phyloP scores from a whole-genome alignment of 2,888 invertebrate genomes.

The Margaritifera margaritifera region DNA sequence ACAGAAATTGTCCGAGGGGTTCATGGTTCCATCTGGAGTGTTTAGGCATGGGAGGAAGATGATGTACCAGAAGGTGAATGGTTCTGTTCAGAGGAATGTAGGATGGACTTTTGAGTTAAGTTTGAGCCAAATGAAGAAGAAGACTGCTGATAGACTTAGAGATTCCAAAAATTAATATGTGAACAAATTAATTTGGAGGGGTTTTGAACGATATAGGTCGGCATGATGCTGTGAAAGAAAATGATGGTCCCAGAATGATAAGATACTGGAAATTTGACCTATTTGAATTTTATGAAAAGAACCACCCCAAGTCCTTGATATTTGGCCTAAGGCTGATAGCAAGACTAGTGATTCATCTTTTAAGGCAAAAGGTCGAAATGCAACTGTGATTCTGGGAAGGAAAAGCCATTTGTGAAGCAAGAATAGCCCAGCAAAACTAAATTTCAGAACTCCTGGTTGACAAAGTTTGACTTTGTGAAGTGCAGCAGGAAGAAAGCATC shows the following conservation, averaged over 20 bases:
- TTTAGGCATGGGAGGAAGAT: conserved; percentile 11
- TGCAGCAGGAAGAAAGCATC: too few species aligned
- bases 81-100: conserved; percentile 12
- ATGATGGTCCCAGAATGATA: conserved; percentile 19
- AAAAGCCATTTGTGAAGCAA: too few species aligned
- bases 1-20: conserved; percentile 6
- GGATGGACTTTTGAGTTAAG: background rate
- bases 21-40: conserved; percentile 23
- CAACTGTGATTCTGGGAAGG: too few species aligned
- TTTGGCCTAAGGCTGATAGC: conserved; percentile 9
- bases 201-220: conserved; percentile 11
- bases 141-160: conserved; percentile 1
- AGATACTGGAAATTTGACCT: conserved; percentile 14
- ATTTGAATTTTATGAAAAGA: conserved; percentile 11
- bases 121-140: background rate
- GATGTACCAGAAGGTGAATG: conserved; percentile 17
- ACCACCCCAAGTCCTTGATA: conserved; percentile 11
- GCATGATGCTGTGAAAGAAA: conserved; percentile 20
- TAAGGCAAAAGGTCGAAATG: too few species aligned
- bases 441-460: too few species aligned
- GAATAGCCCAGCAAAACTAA: too few species aligned
- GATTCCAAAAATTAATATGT: conserved; percentile 14
- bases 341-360: too few species aligned
- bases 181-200: conserved; percentile 5
- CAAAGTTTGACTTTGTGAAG: too few species aligned